Conservation (phyloP, 1,140 invertebrate species). For the Drosophila mojavensis region DNA sequence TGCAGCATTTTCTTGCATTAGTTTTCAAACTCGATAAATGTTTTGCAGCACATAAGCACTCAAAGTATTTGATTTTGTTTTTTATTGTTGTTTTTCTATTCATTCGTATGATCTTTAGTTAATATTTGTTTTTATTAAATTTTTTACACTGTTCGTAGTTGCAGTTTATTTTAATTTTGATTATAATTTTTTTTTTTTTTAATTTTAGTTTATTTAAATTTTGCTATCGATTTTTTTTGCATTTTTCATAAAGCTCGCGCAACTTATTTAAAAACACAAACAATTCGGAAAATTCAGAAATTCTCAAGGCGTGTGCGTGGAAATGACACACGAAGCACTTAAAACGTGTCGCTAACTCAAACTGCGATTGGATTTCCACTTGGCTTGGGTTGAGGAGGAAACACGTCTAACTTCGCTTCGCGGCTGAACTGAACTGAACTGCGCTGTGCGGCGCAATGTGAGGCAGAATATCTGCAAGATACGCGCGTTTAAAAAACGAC, state of each 20-base stretch:
- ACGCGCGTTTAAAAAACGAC: constrained; percentile 47
- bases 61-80: constrained; percentile 39
- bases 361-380: constrained; percentile 48
- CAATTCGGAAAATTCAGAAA: constrained; percentile 28
- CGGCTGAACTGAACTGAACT: constrained; percentile 63
- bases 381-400: constrained; percentile 63
- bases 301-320: constrained; percentile 32
- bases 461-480: constrained; percentile 52
- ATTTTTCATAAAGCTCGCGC: constrained; percentile 68
- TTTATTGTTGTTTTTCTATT: constrained; percentile 8
- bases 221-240: constrained; percentile 59
- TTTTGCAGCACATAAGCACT: constrained; percentile 45
- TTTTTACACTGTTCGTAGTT: background rate
- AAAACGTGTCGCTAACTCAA: constrained; percentile 74
- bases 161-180: constrained; percentile 26
- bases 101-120: constrained; percentile 16
- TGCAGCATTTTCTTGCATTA: constrained; percentile 65
- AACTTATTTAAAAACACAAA: constrained; percentile 79
- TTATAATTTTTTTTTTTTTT: constrained; percentile 33
- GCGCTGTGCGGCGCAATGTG: constrained; percentile 44
- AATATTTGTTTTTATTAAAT: background rate
- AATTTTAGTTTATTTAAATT: constrained; percentile 24
- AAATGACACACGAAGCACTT: constrained; percentile 70
- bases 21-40: constrained; percentile 26
- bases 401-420: constrained; percentile 84